Conservation (phyloP, 1,140 invertebrate genomes). For the Diorhabda carinulata region DNA sequence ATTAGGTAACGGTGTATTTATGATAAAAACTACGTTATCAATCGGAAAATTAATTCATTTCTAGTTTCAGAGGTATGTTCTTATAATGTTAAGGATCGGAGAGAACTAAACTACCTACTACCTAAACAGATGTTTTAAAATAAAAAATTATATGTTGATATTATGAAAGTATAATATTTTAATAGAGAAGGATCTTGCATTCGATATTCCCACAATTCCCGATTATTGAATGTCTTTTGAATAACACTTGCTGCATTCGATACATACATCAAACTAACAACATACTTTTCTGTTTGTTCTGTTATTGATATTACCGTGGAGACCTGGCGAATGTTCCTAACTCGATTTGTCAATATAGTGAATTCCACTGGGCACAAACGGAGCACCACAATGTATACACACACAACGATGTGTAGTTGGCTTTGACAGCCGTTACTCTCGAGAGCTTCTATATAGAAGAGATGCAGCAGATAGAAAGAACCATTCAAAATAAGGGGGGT, state of each 20-base stretch:
- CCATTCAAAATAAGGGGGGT: not conserved
- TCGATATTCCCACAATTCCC: no score
- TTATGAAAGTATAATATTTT: no score
- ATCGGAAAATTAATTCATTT: no score
- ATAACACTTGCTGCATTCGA: not conserved
- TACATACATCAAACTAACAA: slow-evolving; percentile 2
- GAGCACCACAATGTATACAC: not conserved
- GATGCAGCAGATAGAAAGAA: not conserved
- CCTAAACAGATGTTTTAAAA: no score
- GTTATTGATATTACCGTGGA: slow-evolving; percentile 2
- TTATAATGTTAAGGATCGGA: no score
- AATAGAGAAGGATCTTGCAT: no score
- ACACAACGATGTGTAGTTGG: not conserved
- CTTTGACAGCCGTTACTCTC: not conserved
- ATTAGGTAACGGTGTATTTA: no score
- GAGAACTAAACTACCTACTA: no score
- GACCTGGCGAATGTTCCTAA: not conserved
- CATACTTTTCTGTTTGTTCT: not conserved
- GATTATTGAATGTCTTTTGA: no score
- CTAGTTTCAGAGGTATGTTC: no score
- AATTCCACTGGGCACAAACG: not conserved
- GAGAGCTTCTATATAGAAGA: not conserved
- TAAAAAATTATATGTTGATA: no score
- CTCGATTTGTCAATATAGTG: slow-evolving; percentile 1
- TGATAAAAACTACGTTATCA: no score